A percentile compares a stretch with the other conserved stretches of the same genome.
phyloP scores from a whole-genome alignment of 2,888 invertebrate species.

The Drosophila prolongata region DNA sequence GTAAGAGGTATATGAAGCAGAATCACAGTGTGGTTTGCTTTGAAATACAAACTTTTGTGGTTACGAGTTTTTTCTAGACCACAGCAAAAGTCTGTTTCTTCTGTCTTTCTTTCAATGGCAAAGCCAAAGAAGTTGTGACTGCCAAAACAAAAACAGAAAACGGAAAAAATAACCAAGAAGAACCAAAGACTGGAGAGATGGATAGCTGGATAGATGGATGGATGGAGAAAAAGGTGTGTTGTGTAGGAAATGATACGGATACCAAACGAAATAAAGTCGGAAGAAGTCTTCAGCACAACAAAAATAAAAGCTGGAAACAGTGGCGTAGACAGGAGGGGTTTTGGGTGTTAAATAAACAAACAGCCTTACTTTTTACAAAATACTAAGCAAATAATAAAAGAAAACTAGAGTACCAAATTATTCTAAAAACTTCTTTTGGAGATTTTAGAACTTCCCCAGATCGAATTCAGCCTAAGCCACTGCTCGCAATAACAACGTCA shows the following conservation, averaged over 20 bases:
- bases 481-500: slow-evolving; percentile 37
- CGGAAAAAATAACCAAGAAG: slow-evolving; percentile 45
- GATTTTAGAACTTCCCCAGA: background rate
- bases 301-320: slow-evolving; percentile 39
- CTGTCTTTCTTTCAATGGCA: slow-evolving; percentile 37
- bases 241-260: slow-evolving; percentile 46
- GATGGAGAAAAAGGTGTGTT: slow-evolving; percentile 44
- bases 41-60: slow-evolving; percentile 60
- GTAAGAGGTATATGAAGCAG: slow-evolving; percentile 19
- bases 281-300: slow-evolving; percentile 47
- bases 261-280: slow-evolving; percentile 42
- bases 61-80: slow-evolving; percentile 69
- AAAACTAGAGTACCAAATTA: too few relatives aligned
- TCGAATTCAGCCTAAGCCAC: background rate
- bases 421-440: background rate
- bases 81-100: slow-evolving; percentile 61
- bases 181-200: slow-evolving; percentile 16
- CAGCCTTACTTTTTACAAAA: background rate
- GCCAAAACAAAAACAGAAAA: slow-evolving; percentile 49
- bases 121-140: slow-evolving; percentile 61
- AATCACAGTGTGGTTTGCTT: slow-evolving; percentile 52
- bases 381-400: background rate
- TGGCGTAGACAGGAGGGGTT: slow-evolving; percentile 26
- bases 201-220: background rate
- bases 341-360: background rate